Conservation (phyloP, 2,888 invertebrate species). For the Cetonia aurata region DNA sequence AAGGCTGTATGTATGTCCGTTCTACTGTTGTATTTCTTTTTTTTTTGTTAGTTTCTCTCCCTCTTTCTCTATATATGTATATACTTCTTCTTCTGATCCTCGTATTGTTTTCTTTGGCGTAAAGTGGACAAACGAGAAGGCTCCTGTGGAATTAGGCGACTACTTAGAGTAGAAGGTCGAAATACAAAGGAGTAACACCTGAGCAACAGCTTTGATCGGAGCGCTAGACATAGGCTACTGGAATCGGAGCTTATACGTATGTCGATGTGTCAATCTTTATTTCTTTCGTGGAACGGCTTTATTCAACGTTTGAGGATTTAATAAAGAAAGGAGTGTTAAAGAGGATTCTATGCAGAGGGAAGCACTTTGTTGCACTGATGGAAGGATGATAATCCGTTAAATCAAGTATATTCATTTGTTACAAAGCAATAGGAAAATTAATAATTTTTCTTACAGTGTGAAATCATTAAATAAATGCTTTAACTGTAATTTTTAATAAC, state of each 20-base stretch:
- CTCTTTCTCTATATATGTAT: constrained; percentile 30
- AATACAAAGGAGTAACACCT: constrained; percentile 34
- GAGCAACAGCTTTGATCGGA: constrained; percentile 46
- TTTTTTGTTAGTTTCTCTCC: constrained; percentile 15
- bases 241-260: constrained; percentile 30
- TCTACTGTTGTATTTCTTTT: constrained; percentile 46
- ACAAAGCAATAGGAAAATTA: too few relatives aligned
- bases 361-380: too few relatives aligned
- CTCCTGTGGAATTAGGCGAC: constrained; percentile 44
- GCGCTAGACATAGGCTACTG: constrained; percentile 36
- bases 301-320: constrained; percentile 46
- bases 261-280: constrained; percentile 51
- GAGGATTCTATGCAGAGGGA: too few relatives aligned
- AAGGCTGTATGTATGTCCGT: constrained; percentile 37
- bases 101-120: constrained; percentile 35
- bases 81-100: neutral
- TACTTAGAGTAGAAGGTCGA: constrained; percentile 49
- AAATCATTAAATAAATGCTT: too few relatives aligned
- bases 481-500: too few relatives aligned
- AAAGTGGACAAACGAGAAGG: constrained; percentile 48
- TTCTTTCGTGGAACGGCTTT: constrained; percentile 40
- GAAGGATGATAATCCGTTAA: too few relatives aligned
- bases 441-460: too few relatives aligned
- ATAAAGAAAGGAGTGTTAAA: constrained; percentile 17
- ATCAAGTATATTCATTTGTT: too few relatives aligned